These are phyloP conservation scores for Drosophila littoralis DNA, from an alignment of 1,140 invertebrate genomes.

Conservation along the genomic window DNA sequence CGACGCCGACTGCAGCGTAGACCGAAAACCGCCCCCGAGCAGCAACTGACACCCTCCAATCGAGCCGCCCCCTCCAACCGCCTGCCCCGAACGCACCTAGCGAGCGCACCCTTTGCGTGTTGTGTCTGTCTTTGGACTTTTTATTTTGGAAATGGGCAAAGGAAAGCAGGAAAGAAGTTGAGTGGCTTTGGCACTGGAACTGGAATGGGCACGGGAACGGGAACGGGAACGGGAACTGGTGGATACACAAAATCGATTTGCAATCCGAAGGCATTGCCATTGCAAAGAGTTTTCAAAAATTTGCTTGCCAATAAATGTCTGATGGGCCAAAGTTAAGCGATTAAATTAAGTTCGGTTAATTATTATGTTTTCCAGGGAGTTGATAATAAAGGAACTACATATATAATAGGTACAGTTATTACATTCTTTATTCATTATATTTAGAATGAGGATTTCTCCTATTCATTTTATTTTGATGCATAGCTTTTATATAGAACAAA, in stretches of 20 bases:
- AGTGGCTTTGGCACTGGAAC: conserved; percentile 9
- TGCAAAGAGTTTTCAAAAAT: conserved; percentile 15
- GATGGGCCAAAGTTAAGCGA: background rate
- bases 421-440: background rate
- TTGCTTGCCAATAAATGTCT: too few species aligned
- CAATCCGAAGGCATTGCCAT: conserved; percentile 58
- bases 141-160: conserved; percentile 12
- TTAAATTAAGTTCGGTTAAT: background rate
- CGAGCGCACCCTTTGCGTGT: conserved; percentile 45
- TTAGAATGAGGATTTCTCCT: background rate
- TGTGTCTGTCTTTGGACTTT: conserved; percentile 35
- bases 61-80: background rate
- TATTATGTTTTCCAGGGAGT: background rate
- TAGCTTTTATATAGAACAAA: too few species aligned
- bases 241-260: conserved; percentile 59
- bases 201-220: background rate
- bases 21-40: conserved; percentile 21
- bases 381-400: background rate
- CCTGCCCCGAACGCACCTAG: conserved; percentile 23
- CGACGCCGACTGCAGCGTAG: conserved; percentile 25
- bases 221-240: background rate
- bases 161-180: conserved; percentile 18
- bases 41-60: conserved; percentile 18
- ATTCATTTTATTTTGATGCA: background rate
- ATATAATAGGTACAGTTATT: background rate